Base-by-base conservation (phyloP, 2,113 vertebrate species). In the Labeo rohita region DNA sequence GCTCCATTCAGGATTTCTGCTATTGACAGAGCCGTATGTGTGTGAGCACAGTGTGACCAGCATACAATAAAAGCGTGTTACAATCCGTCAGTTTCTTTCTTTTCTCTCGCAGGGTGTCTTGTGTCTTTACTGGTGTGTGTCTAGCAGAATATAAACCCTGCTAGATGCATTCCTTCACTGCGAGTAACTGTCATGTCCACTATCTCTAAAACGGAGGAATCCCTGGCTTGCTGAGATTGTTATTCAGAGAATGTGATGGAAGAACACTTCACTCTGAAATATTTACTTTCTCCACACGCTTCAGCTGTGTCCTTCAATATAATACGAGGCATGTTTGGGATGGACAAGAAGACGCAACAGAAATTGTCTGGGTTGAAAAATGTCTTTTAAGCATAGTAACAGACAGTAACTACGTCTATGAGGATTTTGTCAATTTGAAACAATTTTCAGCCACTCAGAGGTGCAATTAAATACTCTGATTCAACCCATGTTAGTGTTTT, bases 1-100 rank as follows among this genome's bases (percentile, higher is more conserved):
- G 52, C 43, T 47, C 66, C 73, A 83, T 79, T 86, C 43, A 84
- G 34, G 28, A 80, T 18, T 49, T 52, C 36, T 65, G 61, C 74
- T 52, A 36, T 21, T 83, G 61, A 84, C 59, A 82, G 28, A 28
- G 49, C 23, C 63, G 39, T 36, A 50, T 50, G 45, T 75, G 16
- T 72, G 68, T 8, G 3, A 43, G 80, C 11, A 16, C n/a, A 78
- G 56, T 78, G 77, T 76, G 80, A 82, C 23, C 63, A 70, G 23
- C 28, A 50, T 36, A 82, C 80, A 82, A 82, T 82, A 50, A 6
- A 82, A 68, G 59, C 10, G 1, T 70, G 80, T 50, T 70, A 82
- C 47, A 82, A 23, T 52, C n/a, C 2, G 23, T 28, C 80, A 82
- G 28, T 68, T 65, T 36, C 45, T 52, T 21, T 50, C 45, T 63